These are phyloP conservation scores for Propithecus deckenii DNA, from an alignment of 2,797 vertebrate species.

Conservation along the genomic window DNA sequence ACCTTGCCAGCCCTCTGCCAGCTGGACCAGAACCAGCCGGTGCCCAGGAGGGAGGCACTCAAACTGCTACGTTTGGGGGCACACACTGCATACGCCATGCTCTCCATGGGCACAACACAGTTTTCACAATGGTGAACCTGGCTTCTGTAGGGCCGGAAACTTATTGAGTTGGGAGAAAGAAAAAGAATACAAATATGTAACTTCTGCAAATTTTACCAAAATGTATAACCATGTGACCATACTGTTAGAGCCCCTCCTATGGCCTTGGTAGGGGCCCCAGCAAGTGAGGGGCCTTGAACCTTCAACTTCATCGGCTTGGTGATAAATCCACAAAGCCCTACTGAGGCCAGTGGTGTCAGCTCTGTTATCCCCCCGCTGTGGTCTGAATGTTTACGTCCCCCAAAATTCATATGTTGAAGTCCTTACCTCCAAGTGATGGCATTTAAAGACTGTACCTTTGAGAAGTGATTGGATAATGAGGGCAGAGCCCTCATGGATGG, in stretches of 20 bases:
- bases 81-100: neutral
- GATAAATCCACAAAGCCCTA: neutral
- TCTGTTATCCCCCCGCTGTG: neutral
- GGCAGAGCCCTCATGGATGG: neutral
- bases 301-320: neutral
- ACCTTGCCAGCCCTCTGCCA: neutral
- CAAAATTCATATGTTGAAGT: neutral
- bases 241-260: neutral
- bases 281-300: neutral
- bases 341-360: neutral
- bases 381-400: neutral
- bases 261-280: neutral
- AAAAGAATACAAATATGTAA: neutral
- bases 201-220: neutral
- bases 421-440: neutral
- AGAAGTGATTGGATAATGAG: neutral
- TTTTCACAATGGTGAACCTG: neutral
- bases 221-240: neutral
- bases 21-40: neutral
- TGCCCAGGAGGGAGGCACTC: neutral
- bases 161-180: neutral
- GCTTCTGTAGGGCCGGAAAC: neutral
- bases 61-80: neutral
- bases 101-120: neutral
- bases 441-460: neutral